Conservation (phyloP, 2,797 vertebrate species). For the Alosa sapidissima region DNA sequence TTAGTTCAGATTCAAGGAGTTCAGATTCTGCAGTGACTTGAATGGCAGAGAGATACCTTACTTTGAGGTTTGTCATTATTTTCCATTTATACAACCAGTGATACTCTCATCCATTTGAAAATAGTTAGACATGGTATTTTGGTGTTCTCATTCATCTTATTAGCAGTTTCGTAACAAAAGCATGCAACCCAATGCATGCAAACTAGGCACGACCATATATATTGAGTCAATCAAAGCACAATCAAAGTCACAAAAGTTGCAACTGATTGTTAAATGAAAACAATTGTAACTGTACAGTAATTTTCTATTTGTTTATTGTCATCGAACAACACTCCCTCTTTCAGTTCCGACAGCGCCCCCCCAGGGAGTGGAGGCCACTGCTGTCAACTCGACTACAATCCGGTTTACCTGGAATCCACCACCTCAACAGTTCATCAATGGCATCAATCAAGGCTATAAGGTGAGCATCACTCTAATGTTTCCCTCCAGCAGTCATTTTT, state of each 20-base stretch:
- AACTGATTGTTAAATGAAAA: too few species aligned
- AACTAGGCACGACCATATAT: too few species aligned
- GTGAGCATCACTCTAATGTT: constrained; percentile 61
- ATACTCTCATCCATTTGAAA: not conserved
- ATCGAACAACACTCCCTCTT: constrained; percentile 13
- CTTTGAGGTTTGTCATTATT: not conserved
- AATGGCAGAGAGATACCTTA: not conserved
- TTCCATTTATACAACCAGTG: not conserved
- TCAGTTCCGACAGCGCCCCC: constrained; percentile 93
- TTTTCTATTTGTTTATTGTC: not conserved
- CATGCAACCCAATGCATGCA: too few species aligned
- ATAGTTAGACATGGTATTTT: not conserved
- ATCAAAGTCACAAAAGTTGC: not conserved
- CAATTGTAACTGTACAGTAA: too few species aligned
- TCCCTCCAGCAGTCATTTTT: not conserved
- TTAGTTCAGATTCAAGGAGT: not conserved
- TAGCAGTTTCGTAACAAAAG: too few species aligned
- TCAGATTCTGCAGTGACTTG: not conserved
- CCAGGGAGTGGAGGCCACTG: constrained; percentile 84
- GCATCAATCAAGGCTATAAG: constrained; percentile 98
- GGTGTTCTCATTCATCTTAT: too few species aligned
- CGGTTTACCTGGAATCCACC: constrained; percentile 92
- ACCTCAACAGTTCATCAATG: constrained; percentile 94
- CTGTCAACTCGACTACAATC: constrained; percentile 89
- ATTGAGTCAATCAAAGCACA: not conserved